phyloP scores from a whole-genome alignment of 2,888 invertebrate species.

The Drosophila sordidapex region DNA sequence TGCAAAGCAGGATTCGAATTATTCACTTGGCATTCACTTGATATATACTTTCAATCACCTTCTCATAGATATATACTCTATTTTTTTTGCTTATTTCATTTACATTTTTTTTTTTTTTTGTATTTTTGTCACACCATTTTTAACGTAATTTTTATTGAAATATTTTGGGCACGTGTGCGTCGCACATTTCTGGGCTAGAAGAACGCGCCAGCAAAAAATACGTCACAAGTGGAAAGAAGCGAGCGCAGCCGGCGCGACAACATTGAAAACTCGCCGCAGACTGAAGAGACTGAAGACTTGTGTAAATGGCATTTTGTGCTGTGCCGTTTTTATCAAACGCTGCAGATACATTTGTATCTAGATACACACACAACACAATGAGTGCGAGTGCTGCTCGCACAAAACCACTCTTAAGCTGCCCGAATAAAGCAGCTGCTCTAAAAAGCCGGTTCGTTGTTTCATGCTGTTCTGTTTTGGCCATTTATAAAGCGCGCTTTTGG shows the following conservation, averaged over 20 bases:
- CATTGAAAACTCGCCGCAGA: constrained; percentile 75
- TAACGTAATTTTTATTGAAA: constrained; percentile 8
- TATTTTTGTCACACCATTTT: constrained; percentile 7
- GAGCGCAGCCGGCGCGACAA: constrained; percentile 54
- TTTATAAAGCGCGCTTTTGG: constrained; percentile 14
- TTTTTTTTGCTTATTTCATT: constrained; percentile 4
- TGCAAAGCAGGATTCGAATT: constrained; percentile 8
- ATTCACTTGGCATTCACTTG: constrained; percentile 7
- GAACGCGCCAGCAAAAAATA: constrained; percentile 52
- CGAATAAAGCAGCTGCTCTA: constrained; percentile 43
- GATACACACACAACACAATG: constrained; percentile 33
- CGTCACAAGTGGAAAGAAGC: constrained; percentile 22
- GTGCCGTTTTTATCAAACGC: constrained; percentile 67
- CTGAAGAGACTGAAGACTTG: constrained; percentile 58
- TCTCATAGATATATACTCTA: not conserved
- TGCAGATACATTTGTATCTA: constrained; percentile 77
- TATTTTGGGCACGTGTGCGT: constrained; percentile 35
- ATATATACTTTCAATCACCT: constrained; percentile 11
- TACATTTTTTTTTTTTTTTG: not conserved
- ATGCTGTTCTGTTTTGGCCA: constrained; percentile 38
- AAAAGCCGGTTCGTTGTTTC: constrained; percentile 69
- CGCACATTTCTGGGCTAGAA: constrained; percentile 33
- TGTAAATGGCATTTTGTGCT: constrained; percentile 49
- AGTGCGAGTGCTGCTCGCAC: constrained; percentile 9
- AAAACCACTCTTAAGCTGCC: constrained; percentile 38